Percentiles rank a stretch among this genome's conserved stretches.
Evolutionary conservation across 2,888 invertebrate genomes (phyloP).

Genomic region (Eucriotettix oculatus): DNA sequence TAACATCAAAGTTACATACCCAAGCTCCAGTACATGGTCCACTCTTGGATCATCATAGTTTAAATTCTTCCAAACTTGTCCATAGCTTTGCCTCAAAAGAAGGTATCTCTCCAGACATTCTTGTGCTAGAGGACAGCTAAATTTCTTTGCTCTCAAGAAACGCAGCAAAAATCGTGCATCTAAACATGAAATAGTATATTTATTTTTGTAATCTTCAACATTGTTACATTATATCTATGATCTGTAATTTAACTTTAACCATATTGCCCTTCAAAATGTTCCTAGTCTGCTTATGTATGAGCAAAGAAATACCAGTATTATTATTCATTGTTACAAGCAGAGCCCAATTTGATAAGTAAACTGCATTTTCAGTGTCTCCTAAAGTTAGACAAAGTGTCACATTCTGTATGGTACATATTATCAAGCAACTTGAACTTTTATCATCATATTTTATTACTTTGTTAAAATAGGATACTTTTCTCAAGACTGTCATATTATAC

Average conservation of each 20-base stretch:
- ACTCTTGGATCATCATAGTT: conserved; percentile 21
- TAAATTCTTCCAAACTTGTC: conserved; percentile 22
- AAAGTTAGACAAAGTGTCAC: no score
- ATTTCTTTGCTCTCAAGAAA: conserved; percentile 25
- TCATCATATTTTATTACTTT: no score
- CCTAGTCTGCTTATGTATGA: not conserved
- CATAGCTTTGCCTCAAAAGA: conserved; percentile 21
- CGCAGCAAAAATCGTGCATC: conserved; percentile 32
- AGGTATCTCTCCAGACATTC: conserved; percentile 24
- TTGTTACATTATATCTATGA: not conserved
- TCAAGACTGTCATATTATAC: no score
- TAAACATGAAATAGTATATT: conserved; percentile 4
- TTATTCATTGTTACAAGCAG: no score
- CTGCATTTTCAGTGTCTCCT: no score
- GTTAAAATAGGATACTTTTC: no score
- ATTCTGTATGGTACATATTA: no score
- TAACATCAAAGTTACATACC: no score
- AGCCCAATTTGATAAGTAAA: no score
- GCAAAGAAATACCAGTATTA: not conserved
- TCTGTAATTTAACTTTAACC: not conserved
- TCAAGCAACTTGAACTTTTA: no score
- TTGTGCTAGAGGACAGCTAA: conserved; percentile 21
- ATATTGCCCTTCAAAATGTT: not conserved
- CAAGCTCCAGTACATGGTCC: conserved; percentile 4
- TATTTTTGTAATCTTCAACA: not conserved